phyloP scores from a whole-genome alignment of 2,113 vertebrate genomes.

The Gallinago undulata region DNA sequence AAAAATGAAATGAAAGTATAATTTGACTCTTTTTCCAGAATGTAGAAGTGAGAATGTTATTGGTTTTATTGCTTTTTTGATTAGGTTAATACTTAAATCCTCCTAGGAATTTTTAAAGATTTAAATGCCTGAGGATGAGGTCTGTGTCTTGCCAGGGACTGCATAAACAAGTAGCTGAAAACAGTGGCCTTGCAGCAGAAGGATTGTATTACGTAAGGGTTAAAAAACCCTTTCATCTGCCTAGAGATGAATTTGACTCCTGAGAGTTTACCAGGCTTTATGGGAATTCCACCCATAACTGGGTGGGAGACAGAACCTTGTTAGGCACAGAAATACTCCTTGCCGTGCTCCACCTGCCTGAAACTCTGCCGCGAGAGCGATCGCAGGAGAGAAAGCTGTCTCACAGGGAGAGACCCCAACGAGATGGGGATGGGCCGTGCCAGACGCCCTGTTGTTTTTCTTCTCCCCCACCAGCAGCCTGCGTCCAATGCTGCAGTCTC shows the following conservation, averaged over 20 bases:
- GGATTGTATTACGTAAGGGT: background rate
- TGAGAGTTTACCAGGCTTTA: background rate
- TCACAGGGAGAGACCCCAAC: background rate
- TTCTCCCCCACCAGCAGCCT: background rate
- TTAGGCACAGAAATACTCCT: background rate
- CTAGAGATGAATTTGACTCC: background rate
- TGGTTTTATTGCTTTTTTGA: background rate
- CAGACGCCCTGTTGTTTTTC: slow-evolving; percentile 7
- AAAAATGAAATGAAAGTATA: background rate
- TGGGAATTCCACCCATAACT: background rate
- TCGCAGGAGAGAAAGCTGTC: background rate
- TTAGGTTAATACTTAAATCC: background rate
- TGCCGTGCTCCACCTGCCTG: background rate
- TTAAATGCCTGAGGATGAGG: background rate
- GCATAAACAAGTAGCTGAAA: background rate
- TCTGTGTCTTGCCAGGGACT: background rate
- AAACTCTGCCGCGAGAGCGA: background rate
- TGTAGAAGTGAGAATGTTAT: background rate
- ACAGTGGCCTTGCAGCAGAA: background rate
- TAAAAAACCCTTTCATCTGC: background rate
- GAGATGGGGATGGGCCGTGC: background rate
- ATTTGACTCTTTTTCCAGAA: background rate
- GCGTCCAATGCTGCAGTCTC: slow-evolving; percentile 35
- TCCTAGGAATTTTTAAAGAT: background rate
- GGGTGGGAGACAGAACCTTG: background rate